These are phyloP conservation scores for Manis crassicaudata DNA, from an alignment of 2,797 vertebrate genomes.

Conservation along the genomic window DNA sequence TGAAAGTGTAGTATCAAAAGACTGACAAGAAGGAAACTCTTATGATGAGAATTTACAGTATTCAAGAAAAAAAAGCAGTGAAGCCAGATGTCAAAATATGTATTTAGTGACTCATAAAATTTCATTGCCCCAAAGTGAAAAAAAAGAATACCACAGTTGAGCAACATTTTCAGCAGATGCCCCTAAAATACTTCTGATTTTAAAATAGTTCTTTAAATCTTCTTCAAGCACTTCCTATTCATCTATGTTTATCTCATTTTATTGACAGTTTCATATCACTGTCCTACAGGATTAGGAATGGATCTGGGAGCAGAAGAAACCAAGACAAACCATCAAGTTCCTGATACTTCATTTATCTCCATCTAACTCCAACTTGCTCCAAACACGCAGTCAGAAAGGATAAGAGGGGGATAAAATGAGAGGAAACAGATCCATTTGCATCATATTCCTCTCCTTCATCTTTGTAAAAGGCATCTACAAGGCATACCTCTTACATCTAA, in stretches of 20 bases:
- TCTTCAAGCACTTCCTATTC: slow-evolving; percentile 39
- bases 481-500: not conserved
- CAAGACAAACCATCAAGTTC: not conserved
- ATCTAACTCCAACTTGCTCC: not conserved
- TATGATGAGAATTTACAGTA: slow-evolving; percentile 74
- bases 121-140: slow-evolving; percentile 68
- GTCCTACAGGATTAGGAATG: not conserved
- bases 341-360: not conserved
- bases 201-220: slow-evolving; percentile 75
- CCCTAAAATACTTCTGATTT: slow-evolving; percentile 71
- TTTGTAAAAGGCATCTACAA: slow-evolving; percentile 5
- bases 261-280: not conserved
- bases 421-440: not conserved
- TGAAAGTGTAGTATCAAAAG: slow-evolving; percentile 74
- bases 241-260: slow-evolving; percentile 18
- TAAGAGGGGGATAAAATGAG: not conserved
- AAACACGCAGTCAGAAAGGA: not conserved
- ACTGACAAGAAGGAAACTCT: slow-evolving; percentile 75
- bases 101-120: slow-evolving; percentile 81
- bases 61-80: slow-evolving; percentile 67
- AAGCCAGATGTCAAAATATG: slow-evolving; percentile 82
- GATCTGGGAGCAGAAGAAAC: not conserved
- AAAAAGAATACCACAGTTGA: slow-evolving; percentile 64
- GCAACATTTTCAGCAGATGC: slow-evolving; percentile 80
- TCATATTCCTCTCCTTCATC: not conserved